Evolutionary conservation across 2,113 vertebrate species (phyloP).

Genomic region (Tyto alba): DNA sequence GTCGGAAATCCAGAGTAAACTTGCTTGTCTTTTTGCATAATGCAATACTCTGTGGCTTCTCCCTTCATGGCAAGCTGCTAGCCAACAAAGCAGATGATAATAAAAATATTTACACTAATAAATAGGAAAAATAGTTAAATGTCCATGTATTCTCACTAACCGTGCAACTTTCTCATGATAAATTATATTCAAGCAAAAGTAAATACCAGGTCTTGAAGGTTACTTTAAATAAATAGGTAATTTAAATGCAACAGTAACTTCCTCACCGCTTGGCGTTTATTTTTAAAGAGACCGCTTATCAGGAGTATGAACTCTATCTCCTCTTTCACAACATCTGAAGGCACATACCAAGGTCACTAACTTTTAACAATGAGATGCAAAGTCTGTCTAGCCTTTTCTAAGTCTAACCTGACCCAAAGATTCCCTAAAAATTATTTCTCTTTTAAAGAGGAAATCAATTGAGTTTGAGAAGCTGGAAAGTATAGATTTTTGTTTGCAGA

Average conservation of each 20-base stretch:
- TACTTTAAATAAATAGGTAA: constrained; percentile 70
- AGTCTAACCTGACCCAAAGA: neutral
- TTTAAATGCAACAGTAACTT: constrained; percentile 67
- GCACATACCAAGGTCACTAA: neutral
- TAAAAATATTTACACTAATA: constrained; percentile 57
- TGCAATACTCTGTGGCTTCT: neutral
- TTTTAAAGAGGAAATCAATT: neutral
- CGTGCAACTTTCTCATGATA: constrained; percentile 33
- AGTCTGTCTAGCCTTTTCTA: neutral
- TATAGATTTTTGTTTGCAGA: neutral
- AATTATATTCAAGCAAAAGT: constrained; percentile 59
- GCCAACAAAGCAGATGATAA: constrained; percentile 9
- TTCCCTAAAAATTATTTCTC: neutral
- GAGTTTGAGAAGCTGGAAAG: neutral
- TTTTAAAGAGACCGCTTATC: constrained; percentile 44
- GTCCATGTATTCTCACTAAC: constrained; percentile 23
- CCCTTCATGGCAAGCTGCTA: neutral
- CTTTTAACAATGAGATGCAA: neutral
- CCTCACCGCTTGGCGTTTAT: constrained; percentile 19
- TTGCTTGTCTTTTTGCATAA: constrained; percentile 33
- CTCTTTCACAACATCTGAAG: neutral
- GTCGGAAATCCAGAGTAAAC: constrained; percentile 7
- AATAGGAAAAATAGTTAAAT: constrained; percentile 40
- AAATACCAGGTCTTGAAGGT: constrained; percentile 58
- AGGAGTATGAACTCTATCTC: neutral